Conservation (phyloP, 2,797 vertebrate genomes). For the Bradypodion pumilum region DNA sequence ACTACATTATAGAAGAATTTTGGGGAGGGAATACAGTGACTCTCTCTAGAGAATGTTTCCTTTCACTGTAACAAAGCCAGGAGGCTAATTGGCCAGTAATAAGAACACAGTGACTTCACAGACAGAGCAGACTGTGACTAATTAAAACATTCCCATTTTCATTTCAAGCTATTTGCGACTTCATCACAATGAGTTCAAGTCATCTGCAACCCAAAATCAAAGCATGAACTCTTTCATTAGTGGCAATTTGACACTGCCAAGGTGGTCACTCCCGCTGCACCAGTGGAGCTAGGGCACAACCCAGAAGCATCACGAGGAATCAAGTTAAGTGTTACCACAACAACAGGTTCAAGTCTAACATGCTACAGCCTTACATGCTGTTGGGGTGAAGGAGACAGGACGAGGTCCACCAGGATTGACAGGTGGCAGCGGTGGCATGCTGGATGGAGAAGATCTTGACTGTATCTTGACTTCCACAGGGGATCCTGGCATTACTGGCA, state of each 20-base stretch:
- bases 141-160: no score
- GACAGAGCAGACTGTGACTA: no score
- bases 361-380: conserved; percentile 83
- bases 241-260: no score
- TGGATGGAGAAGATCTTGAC: conserved; percentile 92
- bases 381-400: conserved; percentile 90
- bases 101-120: no score
- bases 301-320: not conserved
- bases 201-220: no score
- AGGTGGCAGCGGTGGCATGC: conserved; percentile 94
- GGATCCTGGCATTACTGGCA: conserved; percentile 97
- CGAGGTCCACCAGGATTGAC: conserved; percentile 91
- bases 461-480: conserved; percentile 98
- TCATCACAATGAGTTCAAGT: no score
- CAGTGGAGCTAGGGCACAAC: no score
- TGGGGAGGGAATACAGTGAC: accelerated
- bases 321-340: accelerated
- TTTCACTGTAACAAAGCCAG: not conserved
- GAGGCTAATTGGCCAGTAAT: not conserved
- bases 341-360: conserved; percentile 2
- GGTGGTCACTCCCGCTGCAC: no score
- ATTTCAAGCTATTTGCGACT: no score
- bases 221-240: no score
- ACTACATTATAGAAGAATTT: not conserved
- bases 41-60: not conserved